These are phyloP conservation scores for Sebastes matsubarae DNA, from an alignment of 2,797 vertebrate species.

Conservation along the genomic window DNA sequence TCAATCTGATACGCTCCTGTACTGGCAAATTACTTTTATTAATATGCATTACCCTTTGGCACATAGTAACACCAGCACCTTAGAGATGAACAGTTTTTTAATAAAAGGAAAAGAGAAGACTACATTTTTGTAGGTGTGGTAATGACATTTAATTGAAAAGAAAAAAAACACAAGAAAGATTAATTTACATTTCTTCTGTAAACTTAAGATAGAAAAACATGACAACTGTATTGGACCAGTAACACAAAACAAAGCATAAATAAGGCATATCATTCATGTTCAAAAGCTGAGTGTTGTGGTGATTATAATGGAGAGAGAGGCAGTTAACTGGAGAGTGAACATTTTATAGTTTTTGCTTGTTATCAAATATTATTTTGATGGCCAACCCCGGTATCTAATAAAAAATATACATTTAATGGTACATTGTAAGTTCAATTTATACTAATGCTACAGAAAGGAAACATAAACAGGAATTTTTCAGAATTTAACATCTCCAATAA, in stretches of 20 bases:
- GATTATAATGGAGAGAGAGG: background rate
- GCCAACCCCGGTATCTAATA: background rate
- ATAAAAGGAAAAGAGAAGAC: background rate
- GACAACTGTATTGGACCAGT: background rate
- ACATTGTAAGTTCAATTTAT: background rate
- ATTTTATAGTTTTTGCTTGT: background rate
- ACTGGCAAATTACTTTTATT: constrained; percentile 41
- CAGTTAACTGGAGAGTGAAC: background rate
- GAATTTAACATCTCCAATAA: background rate
- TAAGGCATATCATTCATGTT: constrained; percentile 24
- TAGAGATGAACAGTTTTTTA: constrained; percentile 2
- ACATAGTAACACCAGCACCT: constrained; percentile 41
- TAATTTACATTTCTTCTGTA: constrained; percentile 24
- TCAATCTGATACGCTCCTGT: background rate
- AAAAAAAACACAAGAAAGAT: constrained; percentile 19
- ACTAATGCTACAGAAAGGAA: background rate
- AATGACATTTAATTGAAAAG: constrained; percentile 13
- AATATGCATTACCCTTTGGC: constrained; percentile 39
- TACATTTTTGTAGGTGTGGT: background rate
- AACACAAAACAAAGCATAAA: constrained; percentile 15
- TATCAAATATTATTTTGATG: background rate
- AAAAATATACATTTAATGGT: background rate
- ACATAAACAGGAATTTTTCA: background rate
- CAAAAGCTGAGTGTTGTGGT: background rate
- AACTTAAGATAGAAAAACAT: background rate